phyloP scores from a whole-genome alignment of 1,140 invertebrate species.

The Akabosia matsudoensis region DNA sequence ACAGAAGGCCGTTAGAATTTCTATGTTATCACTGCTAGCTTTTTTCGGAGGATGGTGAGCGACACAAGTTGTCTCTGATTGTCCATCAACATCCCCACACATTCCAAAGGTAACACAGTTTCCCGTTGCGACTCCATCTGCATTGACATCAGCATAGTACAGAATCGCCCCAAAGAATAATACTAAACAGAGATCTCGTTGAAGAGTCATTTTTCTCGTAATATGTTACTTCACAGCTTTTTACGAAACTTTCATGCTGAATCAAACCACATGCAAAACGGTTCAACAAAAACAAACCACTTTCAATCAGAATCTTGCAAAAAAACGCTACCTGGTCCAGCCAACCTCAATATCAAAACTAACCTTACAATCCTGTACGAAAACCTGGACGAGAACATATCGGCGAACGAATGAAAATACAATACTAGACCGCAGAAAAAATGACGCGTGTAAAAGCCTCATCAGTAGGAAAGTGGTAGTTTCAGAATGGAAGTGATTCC shows the following conservation, averaged over 20 bases:
- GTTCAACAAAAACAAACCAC: too few relatives aligned
- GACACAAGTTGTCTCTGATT: slow-evolving; percentile 1
- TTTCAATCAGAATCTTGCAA: too few relatives aligned
- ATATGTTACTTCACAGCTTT: too few relatives aligned
- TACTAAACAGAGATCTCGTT: background rate
- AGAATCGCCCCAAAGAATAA: background rate
- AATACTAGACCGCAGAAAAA: too few relatives aligned
- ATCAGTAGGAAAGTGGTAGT: background rate
- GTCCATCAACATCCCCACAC: background rate
- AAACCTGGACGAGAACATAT: too few relatives aligned
- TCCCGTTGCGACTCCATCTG: background rate
- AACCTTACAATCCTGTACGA: too few relatives aligned
- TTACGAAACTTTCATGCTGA: too few relatives aligned
- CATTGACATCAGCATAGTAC: background rate
- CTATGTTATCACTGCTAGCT: background rate
- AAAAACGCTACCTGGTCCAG: too few relatives aligned
- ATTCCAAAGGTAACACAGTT: slow-evolving; percentile 5
- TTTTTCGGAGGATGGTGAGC: background rate
- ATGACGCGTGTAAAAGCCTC: background rate
- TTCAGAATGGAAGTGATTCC: background rate
- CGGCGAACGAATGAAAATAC: too few relatives aligned
- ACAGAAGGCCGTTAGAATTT: background rate
- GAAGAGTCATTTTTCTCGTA: too few relatives aligned
- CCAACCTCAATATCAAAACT: too few relatives aligned
- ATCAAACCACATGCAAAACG: too few relatives aligned